These are phyloP conservation scores for Vulpes vulpes DNA, from an alignment of 2,113 vertebrate species.

Conservation along the genomic window DNA sequence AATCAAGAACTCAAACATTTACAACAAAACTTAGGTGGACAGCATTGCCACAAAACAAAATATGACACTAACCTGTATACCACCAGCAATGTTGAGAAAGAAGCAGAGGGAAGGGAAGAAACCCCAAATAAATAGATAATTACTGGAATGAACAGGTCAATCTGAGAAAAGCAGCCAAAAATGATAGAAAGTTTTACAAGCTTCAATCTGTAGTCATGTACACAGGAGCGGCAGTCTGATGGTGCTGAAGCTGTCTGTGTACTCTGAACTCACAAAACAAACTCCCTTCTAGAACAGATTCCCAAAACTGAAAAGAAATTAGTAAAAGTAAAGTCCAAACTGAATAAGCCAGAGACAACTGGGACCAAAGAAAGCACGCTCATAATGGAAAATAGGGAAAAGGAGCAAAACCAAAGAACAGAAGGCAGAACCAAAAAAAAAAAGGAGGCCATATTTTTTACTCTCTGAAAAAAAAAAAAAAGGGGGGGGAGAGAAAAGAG, in stretches of 20 bases:
- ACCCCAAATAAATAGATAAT: neutral
- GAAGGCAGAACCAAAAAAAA: neutral
- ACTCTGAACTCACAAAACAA: neutral
- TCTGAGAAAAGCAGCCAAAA: neutral
- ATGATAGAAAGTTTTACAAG: neutral
- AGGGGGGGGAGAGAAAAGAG: neutral
- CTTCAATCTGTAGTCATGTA: neutral
- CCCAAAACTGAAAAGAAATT: neutral
- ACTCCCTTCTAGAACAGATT: neutral
- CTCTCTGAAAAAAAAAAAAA: neutral
- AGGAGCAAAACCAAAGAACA: neutral
- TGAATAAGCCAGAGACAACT: neutral
- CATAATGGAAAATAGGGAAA: neutral
- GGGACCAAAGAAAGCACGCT: neutral
- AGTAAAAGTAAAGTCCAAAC: neutral
- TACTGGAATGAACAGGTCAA: neutral
- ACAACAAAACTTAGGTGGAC: slow-evolving; percentile 30
- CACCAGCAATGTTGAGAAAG: neutral
- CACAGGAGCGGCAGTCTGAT: neutral
- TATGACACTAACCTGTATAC: neutral
- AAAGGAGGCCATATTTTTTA: neutral
- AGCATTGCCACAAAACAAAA: neutral
- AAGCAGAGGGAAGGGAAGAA: neutral
- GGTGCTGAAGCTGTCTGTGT: neutral
- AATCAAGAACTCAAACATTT: neutral